Evolutionary conservation across 1,140 invertebrate species (phyloP), one percentile per base, ranked within the genome.

Genomic region (Danaus melanippus): DNA sequence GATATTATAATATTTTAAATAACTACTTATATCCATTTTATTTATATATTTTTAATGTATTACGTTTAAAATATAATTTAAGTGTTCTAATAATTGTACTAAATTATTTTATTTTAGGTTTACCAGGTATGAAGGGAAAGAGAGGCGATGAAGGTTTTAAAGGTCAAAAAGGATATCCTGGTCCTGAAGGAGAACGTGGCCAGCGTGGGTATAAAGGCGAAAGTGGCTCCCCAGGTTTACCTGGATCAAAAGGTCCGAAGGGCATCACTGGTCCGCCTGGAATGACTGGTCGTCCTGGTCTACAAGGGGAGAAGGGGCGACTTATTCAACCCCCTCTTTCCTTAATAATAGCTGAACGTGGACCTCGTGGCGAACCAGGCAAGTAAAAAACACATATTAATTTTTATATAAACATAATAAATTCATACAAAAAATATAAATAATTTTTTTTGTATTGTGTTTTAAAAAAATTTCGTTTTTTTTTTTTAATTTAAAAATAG

Each of bases 191-290:
- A 12, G 68, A 87, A 10, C 86, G 81, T 63, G 92, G 92, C 11
- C 51, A 53, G 12, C 65, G 71, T 50, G 87, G 87, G 12, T 53
- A 61, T 54, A 69, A 64, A 46, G 82, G 84, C 12, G 84, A 87
- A 0, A 43, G 76, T 17, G 93, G 94, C 58, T 91, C 90, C 1
- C 90, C 92, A 0, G 95, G 95, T n/a, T 91, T 89, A 53, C 88
- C 88, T 42, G 91, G 91, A 32, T 76, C 84, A 17, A 71, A 64
- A 49, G 90, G 90, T 49, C 62, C 69, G 15, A 87, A 89, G 63
- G 90, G 90, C 17, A 87, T 82, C 54, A 84, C 84, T 46, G 90
- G 90, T 12, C 66, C 72, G 54, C 50, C 71, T 49, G 89, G 89
- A 45, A 88, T 87, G 61, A 79, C 80, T 15, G 91, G 91, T 41